These are phyloP conservation scores for Anoplophora glabripennis DNA, from an alignment of 1,140 invertebrate species.

Conservation along the genomic window DNA sequence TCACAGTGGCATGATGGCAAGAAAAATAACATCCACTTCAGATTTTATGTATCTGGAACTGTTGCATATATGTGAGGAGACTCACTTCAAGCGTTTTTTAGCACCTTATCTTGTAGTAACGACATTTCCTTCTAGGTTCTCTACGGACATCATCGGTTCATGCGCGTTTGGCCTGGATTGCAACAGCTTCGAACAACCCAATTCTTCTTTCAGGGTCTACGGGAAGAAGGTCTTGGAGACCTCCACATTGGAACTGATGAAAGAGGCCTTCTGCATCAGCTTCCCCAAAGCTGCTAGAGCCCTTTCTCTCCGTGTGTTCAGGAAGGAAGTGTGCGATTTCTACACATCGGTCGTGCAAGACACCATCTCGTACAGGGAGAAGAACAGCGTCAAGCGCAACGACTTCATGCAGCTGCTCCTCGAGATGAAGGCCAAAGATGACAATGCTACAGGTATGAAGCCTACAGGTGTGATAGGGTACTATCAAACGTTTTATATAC, in stretches of 20 bases:
- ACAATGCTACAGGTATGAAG: too few relatives aligned
- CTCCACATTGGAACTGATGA: neutral
- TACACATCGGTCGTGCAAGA: neutral
- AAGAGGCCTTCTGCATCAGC: too few relatives aligned
- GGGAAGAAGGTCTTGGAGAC: constrained; percentile 11
- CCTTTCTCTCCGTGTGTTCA: neutral
- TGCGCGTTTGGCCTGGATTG: constrained; percentile 62
- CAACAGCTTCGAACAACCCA: constrained; percentile 53
- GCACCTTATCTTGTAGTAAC: too few relatives aligned
- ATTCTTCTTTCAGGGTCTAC: constrained; percentile 52
- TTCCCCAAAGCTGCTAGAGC: neutral
- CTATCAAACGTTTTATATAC: too few relatives aligned
- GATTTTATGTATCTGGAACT: too few relatives aligned
- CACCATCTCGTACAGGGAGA: constrained; percentile 2
- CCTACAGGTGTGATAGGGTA: too few relatives aligned
- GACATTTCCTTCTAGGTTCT: constrained; percentile 47
- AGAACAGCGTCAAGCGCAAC: constrained; percentile 1
- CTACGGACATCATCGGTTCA: constrained; percentile 62
- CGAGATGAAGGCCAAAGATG: neutral
- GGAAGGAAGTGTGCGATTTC: neutral
- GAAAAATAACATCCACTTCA: too few relatives aligned
- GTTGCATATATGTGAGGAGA: too few relatives aligned
- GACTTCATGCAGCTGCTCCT: constrained; percentile 5
- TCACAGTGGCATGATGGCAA: too few relatives aligned
- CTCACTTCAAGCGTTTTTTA: too few relatives aligned